Evolutionary conservation across 2,797 vertebrate species (phyloP), one percentile per base, ranked within the genome.

Genomic region (Thamnophis elegans): DNA sequence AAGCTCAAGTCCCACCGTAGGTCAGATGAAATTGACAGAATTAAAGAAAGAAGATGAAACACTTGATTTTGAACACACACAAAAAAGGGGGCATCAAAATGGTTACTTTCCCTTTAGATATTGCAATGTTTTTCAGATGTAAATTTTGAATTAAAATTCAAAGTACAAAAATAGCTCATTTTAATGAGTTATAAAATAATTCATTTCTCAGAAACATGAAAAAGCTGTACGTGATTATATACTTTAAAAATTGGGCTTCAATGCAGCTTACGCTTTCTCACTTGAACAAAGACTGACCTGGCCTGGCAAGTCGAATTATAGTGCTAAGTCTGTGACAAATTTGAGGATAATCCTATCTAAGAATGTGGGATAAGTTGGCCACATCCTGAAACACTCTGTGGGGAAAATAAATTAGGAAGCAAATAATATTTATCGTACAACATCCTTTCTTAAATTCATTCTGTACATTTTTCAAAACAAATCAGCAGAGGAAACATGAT

Each of bases 121-220:
- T 88, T 94, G 22, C 88, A 68, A 92, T 95, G 42, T 58, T 92
- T 86, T 92, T 25, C 90, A 92, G 92, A 14, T 94, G 94, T 73
- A 82, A 94, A 42, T 47, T 92, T 93, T 92, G 92, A 94, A 92
- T 47, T 90, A 59, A 53, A 93, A 93, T 87, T 93, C 90, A 93
- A 89, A 92, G 93, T 94, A 97, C 55, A 96, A 96, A 97, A 97
- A 95, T 95, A 96, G 54, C 20, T 91, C 51, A 91, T 42, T 5
- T 94, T 93, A 68, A 13, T 53, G 28, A 82, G 55, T 51, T 68
- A 88, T 59, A 62, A 89, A 92, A 62, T 22, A 88, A 93, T 58
- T 12, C 90, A 90, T 62, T 88, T 87, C 59, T 94, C 91, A 92
- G 94, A 82, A 94, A 42, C 85, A 94, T 82, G n/a, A 36, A 62